These are phyloP conservation scores for Busseola fusca DNA, from an alignment of 2,888 invertebrate genomes.

Conservation along the genomic window DNA sequence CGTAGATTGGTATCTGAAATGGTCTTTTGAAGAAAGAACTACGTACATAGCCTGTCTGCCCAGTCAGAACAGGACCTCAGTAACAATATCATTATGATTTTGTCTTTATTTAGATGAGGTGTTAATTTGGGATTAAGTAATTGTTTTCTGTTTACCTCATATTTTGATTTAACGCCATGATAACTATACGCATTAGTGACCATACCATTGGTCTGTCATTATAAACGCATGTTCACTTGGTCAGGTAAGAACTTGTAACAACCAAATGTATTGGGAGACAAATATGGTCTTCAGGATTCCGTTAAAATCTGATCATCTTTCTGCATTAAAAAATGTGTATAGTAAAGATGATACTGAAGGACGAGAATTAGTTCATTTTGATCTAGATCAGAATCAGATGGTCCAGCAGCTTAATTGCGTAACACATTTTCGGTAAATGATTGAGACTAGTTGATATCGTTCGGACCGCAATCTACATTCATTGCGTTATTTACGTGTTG, in stretches of 20 bases:
- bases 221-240: no score
- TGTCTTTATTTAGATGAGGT: not conserved
- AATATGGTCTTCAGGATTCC: not conserved
- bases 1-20: no score
- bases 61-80: no score
- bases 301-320: not conserved
- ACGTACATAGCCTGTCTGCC: no score
- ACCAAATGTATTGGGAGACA: not conserved
- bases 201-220: constrained; percentile 24
- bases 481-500: no score
- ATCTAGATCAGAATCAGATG: no score
- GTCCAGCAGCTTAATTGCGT: no score
- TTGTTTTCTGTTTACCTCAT: not conserved
- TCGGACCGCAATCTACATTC: no score
- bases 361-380: no score
- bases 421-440: no score
- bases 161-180: not conserved
- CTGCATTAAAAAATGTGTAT: not conserved
- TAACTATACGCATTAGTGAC: constrained; percentile 12
- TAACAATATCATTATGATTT: not conserved
- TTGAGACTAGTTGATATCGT: no score
- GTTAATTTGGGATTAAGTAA: not conserved
- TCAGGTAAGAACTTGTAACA: not conserved
- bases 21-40: no score
- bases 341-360: not conserved